A percentile compares a stretch with the other conserved stretches of the same genome.
These are phyloP conservation scores for Cosmopolites sordidus DNA, from an alignment of 2,888 invertebrate genomes.

Conservation along the genomic window DNA sequence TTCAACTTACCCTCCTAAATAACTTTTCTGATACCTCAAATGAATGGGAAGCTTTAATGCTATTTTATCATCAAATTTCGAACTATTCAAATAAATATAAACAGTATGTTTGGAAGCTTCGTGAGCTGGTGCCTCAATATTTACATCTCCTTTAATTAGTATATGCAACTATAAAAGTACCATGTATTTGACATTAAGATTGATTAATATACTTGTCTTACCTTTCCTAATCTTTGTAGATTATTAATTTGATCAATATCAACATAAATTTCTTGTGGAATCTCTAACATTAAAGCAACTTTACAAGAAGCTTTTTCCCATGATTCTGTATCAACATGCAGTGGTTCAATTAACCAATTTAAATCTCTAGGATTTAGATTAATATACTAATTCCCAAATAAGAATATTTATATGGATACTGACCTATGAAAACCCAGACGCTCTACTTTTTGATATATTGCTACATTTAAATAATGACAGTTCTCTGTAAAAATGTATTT, in stretches of 20 bases:
- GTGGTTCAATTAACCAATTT: slow-evolving; percentile 49
- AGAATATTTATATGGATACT: slow-evolving; percentile 4
- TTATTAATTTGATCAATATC: slow-evolving; percentile 50
- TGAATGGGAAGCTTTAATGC: slow-evolving; percentile 49
- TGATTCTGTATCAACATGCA: slow-evolving; percentile 28
- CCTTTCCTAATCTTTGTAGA: slow-evolving; percentile 40
- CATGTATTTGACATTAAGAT: not conserved
- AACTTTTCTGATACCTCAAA: too few species aligned
- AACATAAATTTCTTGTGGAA: slow-evolving; percentile 46
- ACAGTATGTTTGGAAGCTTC: slow-evolving; percentile 43
- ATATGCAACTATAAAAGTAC: slow-evolving; percentile 40
- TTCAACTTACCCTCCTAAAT: too few species aligned
- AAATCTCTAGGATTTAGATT: slow-evolving; percentile 37
- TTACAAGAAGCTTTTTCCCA: slow-evolving; percentile 39
- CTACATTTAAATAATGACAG: slow-evolving; percentile 41
- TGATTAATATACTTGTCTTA: slow-evolving; percentile 20
- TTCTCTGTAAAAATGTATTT: slow-evolving; percentile 7
- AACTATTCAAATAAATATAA: slow-evolving; percentile 42
- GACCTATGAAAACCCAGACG: too few species aligned
- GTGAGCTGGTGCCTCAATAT: slow-evolving; percentile 47
- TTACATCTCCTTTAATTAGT: slow-evolving; percentile 43
- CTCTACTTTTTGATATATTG: slow-evolving; percentile 47
- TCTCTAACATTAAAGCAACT: slow-evolving; percentile 40
- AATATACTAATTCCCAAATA: slow-evolving; percentile 10
- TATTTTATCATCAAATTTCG: too few species aligned